Base-by-base conservation (phyloP, 2,113 vertebrate species). In the Leucosticte australis region DNA sequence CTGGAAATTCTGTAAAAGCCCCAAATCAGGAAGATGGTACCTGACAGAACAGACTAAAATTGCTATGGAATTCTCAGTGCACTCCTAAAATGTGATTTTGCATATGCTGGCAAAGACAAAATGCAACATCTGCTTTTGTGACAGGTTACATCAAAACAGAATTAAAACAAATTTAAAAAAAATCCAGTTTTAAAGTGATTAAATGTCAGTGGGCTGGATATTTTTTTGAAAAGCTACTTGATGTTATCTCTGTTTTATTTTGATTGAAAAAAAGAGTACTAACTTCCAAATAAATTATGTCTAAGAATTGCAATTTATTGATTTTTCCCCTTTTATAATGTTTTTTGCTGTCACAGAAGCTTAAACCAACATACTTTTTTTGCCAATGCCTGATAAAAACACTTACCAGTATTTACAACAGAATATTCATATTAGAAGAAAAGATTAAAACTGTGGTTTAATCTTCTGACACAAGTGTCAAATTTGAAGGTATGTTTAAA, bases 321-420 rank as follows among this genome's bases (percentile, higher is more conserved):
- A 35, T 44, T 62, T 46, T 37, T 7, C 1, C 4, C 10, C 5
- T 2, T 22, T 5, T 1, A 6, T 77, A 76, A 53, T 16, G 2
- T 9, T 6, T 47, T 84, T 84, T 35, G 33, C 37, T 89, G 13
- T 73, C 49, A 91, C 28, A 50, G 19, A 78, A 88, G 49, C 26
- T 50, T 59, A 46, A 91, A 30, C 16, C 28, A 74, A 39, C 10
- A 52, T 56, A 60, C 2, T 35, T 52, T 52, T 44, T 73, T 70
- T 74, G 24, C 11, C 11, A 75, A 23, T 63, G 7, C 10, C 49
- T 90, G 26, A 71, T 42, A 82, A 87, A 89, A 70, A 4, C 8
- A 55, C 16, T 18, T 63, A 75, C 7, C 4, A 7, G 37, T 75
- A 78, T 60, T 92, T 42, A 22, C 28, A 75, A 18, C 1, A 41